phyloP scores from a whole-genome alignment of 2,113 vertebrate genomes.

The Amblyopsis rosae region DNA sequence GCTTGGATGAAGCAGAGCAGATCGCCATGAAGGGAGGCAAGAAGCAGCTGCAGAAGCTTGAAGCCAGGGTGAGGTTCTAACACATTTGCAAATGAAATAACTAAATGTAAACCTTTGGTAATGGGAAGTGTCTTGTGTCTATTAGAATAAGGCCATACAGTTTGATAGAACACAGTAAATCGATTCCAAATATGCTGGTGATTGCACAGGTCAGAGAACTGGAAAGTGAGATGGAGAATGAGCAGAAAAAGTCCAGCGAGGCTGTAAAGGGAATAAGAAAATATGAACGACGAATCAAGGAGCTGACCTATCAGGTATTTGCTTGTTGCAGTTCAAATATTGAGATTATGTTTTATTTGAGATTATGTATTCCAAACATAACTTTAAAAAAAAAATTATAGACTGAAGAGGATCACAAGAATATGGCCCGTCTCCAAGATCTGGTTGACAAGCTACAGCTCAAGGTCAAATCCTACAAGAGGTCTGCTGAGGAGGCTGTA shows the following conservation, averaged over 20 bases:
- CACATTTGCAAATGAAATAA: no score
- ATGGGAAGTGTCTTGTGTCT: no score
- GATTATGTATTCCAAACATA: background rate
- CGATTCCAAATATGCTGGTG: no score
- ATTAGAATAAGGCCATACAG: no score
- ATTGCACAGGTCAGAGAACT: constrained; percentile 5
- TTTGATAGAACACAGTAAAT: no score
- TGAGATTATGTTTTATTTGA: background rate
- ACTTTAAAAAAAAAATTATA: background rate
- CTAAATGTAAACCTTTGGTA: no score
- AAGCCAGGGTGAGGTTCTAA: no score
- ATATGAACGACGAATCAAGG: constrained; percentile 14
- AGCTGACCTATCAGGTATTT: background rate
- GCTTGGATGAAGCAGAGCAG: no score
- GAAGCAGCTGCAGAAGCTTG: no score
- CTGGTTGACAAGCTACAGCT: constrained; percentile 65
- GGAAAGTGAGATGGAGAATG: background rate
- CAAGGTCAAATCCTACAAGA: constrained; percentile 75
- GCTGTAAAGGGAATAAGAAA: constrained; percentile 6
- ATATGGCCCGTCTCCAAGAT: constrained; percentile 72
- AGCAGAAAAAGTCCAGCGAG: constrained; percentile 8
- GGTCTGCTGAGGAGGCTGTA: constrained; percentile 68
- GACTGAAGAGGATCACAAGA: constrained; percentile 72
- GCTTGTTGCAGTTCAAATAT: background rate
- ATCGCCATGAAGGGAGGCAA: no score